These are phyloP conservation scores for Zalophus californianus DNA, from an alignment of 2,797 vertebrate genomes.

Conservation along the genomic window DNA sequence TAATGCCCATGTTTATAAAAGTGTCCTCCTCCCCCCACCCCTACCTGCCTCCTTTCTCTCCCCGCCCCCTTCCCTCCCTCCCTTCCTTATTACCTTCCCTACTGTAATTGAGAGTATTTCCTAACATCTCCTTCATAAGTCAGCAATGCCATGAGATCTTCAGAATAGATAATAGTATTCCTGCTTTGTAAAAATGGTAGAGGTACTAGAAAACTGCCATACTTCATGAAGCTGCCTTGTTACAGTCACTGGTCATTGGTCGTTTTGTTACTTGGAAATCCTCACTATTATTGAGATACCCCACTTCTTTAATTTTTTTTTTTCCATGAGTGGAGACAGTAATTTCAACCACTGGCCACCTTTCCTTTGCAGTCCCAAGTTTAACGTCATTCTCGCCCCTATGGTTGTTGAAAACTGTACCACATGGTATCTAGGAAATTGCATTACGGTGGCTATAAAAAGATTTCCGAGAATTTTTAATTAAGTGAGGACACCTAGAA, in stretches of 20 bases:
- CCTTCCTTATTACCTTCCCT: neutral
- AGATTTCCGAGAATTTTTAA: conserved; percentile 78
- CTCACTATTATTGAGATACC: neutral
- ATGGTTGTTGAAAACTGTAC: neutral
- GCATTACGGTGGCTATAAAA: neutral
- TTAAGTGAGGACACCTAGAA: conserved; percentile 65
- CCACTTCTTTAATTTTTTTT: neutral
- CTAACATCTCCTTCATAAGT: neutral
- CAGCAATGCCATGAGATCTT: neutral
- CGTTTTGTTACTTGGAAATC: conserved; percentile 4
- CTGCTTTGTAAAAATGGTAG: conserved; percentile 11
- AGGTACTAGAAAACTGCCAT: neutral
- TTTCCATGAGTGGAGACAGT: neutral
- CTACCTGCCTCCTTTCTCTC: neutral
- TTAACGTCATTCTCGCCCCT: neutral
- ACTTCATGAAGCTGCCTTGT: neutral
- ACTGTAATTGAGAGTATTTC: neutral
- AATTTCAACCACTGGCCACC: neutral
- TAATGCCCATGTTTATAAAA: neutral
- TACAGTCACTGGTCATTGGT: neutral
- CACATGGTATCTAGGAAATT: neutral
- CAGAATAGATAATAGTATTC: neutral
- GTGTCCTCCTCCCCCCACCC: neutral
- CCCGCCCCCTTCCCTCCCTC: neutral
- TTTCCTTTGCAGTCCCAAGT: neutral